Evolutionary conservation across 1,140 invertebrate species (phyloP).

Genomic region (Macrocentrus cingulum): DNA sequence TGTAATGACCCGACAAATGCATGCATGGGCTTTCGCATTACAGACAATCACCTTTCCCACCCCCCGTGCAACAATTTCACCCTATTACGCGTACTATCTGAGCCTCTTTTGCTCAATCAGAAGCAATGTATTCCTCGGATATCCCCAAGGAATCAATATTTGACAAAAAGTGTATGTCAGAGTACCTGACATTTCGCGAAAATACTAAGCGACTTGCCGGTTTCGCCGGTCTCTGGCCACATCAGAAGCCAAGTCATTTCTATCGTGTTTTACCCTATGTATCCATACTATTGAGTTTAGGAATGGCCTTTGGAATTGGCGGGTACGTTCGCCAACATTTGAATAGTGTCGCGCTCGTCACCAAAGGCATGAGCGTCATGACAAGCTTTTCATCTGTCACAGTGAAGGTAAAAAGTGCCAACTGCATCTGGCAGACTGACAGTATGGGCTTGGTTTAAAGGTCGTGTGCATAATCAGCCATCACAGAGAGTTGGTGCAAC

Average conservation of each 20-base stretch:
- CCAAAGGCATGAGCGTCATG: slow-evolving; percentile 3
- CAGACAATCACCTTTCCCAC: too few relatives aligned
- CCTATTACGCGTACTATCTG: too few relatives aligned
- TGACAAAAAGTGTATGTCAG: neutral
- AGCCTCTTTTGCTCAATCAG: neutral
- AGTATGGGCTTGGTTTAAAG: neutral
- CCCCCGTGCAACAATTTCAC: too few relatives aligned
- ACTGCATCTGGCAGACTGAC: too few relatives aligned
- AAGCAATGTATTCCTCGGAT: neutral
- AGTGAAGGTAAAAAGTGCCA: slow-evolving; percentile 11
- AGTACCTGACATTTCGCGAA: neutral
- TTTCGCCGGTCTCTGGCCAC: neutral
- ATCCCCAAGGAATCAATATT: neutral
- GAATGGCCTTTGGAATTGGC: neutral
- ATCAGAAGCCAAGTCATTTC: neutral
- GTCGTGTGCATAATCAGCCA: neutral
- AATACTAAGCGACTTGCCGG: neutral
- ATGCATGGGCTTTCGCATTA: too few relatives aligned
- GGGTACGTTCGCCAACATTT: neutral
- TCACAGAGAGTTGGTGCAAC: neutral
- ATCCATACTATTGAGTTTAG: neutral
- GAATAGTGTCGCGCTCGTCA: neutral
- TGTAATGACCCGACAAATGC: too few relatives aligned
- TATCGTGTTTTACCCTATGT: neutral
- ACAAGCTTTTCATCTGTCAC: neutral